Evolutionary conservation across 30 jellyfish, hydroid and myxozoan species (phyloP), one percentile per base, ranked within the genome.

Genomic region (Aurelia coerulea): DNA sequence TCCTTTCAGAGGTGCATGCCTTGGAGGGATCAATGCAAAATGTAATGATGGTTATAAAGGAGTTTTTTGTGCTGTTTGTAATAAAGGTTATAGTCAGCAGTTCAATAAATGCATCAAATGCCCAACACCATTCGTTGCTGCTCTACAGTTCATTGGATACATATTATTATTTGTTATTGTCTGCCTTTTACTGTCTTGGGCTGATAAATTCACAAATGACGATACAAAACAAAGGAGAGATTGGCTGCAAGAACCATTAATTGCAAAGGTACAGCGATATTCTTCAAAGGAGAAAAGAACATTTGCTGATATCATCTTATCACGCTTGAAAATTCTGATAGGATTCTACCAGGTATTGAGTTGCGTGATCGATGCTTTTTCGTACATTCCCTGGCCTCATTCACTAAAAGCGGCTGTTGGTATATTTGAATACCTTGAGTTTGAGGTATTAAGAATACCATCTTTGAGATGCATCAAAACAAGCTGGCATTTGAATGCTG

Each of bases 31-130:
- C 37, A 76, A 74, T 39, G 95, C 95, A 1, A 16, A 31, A 15
- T 85, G 95, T 62, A 18, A 35, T 16, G 46, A 18, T 1, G 81
- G 81, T 32, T 85, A 85, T 73, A 85, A 78, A 10, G 95, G 95
- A n/a, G 84, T 75, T 11, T 53, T 85, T 9, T 85, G 95, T 50
- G 80, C 86, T 33, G 95, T 85, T n/a, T 85, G 95, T 58, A 51
- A 62, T 13, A 13, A 49, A 37, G 56, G 72, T 23, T 85, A 74
- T 39, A 71, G 62, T 51, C 46, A 78, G 15, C 84, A 65, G 62
- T 85, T 37, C 62, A 33, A 66, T 7, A 85, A 58, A 33, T 85
- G 95, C 84, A 54, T 59, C 4, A 65, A 51, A 33, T 85, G 95
- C 65, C 95, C 95, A 8, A 2, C 5, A 41, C 65, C 76, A 1